Percentiles rank a stretch among this genome's conserved stretches.
Conservation (phyloP, 2,113 vertebrate species). For the Struthio camelus region DNA sequence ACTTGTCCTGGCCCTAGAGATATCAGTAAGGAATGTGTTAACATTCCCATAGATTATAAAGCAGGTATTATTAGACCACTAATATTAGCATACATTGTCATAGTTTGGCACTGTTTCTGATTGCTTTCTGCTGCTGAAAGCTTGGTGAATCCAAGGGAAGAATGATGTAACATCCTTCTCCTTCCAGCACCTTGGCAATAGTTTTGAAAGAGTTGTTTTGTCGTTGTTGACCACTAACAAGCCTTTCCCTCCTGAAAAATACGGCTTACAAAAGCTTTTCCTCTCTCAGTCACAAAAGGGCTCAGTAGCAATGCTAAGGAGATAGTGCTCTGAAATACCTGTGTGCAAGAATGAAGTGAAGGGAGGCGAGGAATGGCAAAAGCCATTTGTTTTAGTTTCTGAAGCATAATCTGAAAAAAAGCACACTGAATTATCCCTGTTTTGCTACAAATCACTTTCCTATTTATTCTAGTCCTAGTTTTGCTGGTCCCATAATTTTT, state of each 20-base stretch:
- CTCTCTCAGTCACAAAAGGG: neutral
- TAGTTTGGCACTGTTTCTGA: neutral
- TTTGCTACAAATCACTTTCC: neutral
- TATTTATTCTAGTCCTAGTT: neutral
- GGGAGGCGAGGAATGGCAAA: neutral
- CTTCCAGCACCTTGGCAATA: neutral
- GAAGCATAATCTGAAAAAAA: neutral
- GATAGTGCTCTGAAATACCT: neutral
- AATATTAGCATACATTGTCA: neutral
- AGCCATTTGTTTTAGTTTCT: neutral
- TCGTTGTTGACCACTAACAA: neutral
- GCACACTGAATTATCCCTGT: neutral
- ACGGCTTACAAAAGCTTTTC: neutral
- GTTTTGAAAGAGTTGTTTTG: neutral
- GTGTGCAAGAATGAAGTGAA: neutral
- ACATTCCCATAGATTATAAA: neutral
- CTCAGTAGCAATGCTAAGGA: neutral
- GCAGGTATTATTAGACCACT: neutral
- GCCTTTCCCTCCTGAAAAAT: neutral
- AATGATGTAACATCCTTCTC: neutral
- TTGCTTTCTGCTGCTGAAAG: neutral
- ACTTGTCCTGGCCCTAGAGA: neutral
- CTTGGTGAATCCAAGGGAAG: neutral
- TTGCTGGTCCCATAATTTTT: neutral
- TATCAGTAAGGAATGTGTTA: neutral